A percentile compares a stretch with the other conserved stretches of the same genome.
Conservation (phyloP, 2,113 vertebrate species). For the Bos indicus region DNA sequence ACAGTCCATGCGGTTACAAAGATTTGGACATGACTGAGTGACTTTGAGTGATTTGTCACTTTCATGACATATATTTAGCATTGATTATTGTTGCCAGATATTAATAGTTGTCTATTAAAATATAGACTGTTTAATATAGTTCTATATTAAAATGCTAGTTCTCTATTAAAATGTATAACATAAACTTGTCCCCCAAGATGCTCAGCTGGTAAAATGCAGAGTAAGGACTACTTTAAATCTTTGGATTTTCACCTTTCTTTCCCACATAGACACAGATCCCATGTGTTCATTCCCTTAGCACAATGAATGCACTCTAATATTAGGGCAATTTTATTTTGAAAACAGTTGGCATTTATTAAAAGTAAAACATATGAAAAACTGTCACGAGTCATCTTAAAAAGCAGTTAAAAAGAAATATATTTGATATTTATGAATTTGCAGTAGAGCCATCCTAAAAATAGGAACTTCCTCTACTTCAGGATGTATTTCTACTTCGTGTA, state of each 20-base stretch:
- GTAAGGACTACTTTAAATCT: neutral
- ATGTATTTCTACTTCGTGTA: neutral
- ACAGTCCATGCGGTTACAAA: neutral
- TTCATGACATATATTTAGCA: neutral
- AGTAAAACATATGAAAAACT: neutral
- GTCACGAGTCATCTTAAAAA: neutral
- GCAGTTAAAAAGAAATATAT: neutral
- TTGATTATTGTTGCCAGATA: neutral
- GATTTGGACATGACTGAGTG: neutral
- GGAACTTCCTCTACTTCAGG: neutral
- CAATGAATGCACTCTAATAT: neutral
- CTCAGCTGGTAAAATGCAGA: neutral
- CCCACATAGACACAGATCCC: neutral
- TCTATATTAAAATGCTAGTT: neutral
- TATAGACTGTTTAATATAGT: neutral
- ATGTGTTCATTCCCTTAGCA: neutral
- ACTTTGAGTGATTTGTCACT: neutral
- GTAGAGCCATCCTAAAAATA: neutral
- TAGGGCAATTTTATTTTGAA: neutral
- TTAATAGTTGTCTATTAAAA: neutral
- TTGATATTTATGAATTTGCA: neutral
- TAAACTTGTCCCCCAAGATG: neutral
- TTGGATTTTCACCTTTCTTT: neutral
- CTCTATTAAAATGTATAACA: neutral
- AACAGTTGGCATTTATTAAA: neutral